phyloP scores from a whole-genome alignment of 2,113 vertebrate species.

The Microtus pennsylvanicus region DNA sequence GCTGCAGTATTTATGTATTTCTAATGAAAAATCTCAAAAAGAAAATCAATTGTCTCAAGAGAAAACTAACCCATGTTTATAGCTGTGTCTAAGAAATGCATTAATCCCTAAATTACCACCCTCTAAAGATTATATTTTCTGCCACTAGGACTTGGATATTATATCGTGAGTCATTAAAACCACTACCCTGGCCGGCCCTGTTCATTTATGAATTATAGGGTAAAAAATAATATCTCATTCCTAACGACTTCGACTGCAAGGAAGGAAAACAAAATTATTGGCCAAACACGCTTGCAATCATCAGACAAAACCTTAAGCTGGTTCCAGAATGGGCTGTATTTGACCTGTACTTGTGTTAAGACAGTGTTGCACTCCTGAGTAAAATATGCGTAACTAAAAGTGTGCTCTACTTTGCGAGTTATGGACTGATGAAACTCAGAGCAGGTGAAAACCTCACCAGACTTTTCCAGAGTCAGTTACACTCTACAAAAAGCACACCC shows the following conservation, averaged over 20 bases:
- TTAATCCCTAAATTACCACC: conserved; percentile 44
- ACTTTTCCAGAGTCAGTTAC: background rate
- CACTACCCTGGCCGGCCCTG: background rate
- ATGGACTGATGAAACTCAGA: background rate
- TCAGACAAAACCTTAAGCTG: background rate
- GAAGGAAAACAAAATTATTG: conserved; percentile 56
- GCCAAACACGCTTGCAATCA: background rate
- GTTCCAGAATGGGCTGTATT: background rate
- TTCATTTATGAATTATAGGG: conserved; percentile 45
- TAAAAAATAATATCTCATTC: conserved; percentile 21
- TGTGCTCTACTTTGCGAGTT: background rate
- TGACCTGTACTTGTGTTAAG: background rate
- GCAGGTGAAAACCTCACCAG: background rate
- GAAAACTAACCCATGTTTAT: conserved; percentile 21
- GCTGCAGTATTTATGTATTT: background rate
- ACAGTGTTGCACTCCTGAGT: background rate
- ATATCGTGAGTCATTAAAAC: conserved; percentile 52
- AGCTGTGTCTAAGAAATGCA: conserved; percentile 15
- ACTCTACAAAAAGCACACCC: background rate
- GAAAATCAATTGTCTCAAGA: background rate
- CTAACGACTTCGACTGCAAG: conserved; percentile 55
- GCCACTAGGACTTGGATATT: background rate
- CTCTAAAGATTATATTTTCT: background rate
- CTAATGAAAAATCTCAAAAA: background rate
- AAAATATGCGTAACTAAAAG: background rate